These are phyloP conservation scores for Podarcis siculus DNA, from an alignment of 2,797 vertebrate species.

Conservation along the genomic window DNA sequence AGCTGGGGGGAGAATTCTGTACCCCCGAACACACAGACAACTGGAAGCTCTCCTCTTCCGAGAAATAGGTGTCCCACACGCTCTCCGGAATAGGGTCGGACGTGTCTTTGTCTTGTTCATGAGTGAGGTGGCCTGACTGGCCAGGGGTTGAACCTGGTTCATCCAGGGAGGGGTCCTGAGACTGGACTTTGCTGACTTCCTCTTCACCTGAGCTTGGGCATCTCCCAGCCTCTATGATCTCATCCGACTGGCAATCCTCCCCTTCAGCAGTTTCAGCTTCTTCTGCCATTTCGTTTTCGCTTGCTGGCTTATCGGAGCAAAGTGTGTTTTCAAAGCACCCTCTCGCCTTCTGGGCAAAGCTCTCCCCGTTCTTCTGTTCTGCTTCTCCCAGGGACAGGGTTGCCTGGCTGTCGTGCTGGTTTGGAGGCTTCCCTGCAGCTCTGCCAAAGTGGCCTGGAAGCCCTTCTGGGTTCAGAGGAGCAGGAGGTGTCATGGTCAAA, in stretches of 20 bases:
- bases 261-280: too few species aligned
- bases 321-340: background rate
- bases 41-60: background rate
- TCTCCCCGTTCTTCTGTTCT: background rate
- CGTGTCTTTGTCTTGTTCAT: background rate
- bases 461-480: background rate
- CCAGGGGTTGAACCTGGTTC: background rate
- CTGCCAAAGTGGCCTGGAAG: background rate
- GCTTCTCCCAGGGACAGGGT: too few species aligned
- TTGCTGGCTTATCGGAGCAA: background rate
- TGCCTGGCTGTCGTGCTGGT: background rate
- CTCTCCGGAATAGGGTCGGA: background rate
- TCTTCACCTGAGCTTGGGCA: rapidly evolving
- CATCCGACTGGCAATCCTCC: background rate
- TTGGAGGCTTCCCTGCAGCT: background rate
- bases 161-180: background rate
- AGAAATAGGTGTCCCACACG: background rate
- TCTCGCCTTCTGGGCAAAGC: background rate
- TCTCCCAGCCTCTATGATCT: background rate
- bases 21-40: background rate
- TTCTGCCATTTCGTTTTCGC: background rate
- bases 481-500: too few species aligned
- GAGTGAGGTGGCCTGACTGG: too few species aligned
- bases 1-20: too few species aligned
- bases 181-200: too few species aligned